Percentiles rank a stretch among this genome's conserved stretches.
These are phyloP conservation scores for Miltochrista miniata DNA, from an alignment of 2,888 invertebrate species.

Conservation along the genomic window DNA sequence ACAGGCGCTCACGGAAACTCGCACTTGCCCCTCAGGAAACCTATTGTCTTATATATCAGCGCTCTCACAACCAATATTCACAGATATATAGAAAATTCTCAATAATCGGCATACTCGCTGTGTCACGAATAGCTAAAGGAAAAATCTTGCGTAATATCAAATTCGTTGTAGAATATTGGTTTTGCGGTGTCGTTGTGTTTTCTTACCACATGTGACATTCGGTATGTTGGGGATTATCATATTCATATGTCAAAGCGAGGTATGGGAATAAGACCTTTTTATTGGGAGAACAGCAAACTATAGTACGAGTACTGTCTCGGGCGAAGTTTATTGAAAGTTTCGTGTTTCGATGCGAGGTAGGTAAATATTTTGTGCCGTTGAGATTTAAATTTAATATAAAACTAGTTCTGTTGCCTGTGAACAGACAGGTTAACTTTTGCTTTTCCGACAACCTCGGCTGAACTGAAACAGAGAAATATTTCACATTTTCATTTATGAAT, in stretches of 20 bases:
- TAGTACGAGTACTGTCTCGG: slow-evolving; percentile 12
- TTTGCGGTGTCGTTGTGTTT: slow-evolving; percentile 30
- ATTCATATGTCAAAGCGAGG: slow-evolving; percentile 42
- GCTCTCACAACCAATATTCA: too few species aligned
- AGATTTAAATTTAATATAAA: slow-evolving; percentile 32
- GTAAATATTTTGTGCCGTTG: slow-evolving; percentile 13
- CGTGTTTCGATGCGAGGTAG: background rate
- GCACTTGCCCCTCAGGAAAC: too few species aligned
- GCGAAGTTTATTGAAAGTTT: slow-evolving; percentile 19
- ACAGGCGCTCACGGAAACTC: too few species aligned
- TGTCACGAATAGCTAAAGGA: too few species aligned
- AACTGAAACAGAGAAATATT: slow-evolving; percentile 9
- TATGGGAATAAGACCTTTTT: slow-evolving; percentile 35
- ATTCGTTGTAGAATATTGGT: too few species aligned
- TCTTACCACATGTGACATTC: slow-evolving; percentile 41
- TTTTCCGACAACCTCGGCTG: slow-evolving; percentile 30
- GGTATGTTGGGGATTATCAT: slow-evolving; percentile 51
- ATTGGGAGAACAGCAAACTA: slow-evolving; percentile 36
- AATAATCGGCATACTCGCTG: too few species aligned
- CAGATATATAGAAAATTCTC: too few species aligned
- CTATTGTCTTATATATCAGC: too few species aligned
- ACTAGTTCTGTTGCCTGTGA: slow-evolving; percentile 18
- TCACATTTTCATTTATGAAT: background rate
- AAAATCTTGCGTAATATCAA: too few species aligned
- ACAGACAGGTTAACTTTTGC: slow-evolving; percentile 41